Evolutionary conservation across 23 tunicate species (phyloP), one percentile per base, ranked within the genome.

Genomic region (Corella eumyota): DNA sequence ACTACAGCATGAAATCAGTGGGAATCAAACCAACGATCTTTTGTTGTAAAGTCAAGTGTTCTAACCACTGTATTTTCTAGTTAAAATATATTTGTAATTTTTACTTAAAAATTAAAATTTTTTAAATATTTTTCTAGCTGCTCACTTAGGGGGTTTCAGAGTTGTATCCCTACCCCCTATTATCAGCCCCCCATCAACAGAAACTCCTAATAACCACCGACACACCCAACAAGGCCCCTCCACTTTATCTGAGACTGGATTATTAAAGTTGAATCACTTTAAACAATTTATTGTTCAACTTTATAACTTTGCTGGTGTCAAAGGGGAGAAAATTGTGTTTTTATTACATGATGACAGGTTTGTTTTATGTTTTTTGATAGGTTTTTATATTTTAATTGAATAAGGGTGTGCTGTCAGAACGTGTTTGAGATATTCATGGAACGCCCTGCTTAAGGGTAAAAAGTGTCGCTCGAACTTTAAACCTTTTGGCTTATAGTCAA

Each of bases 261-360:
- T 50, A 24, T 50, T 51, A 15, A 59, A 66, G 19, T 61, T 85
- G 26, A 25, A 21, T 3, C 95, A 85, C 56, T 75, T 85, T 74
- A 85, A 77, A 46, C 37, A 65, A 30, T 48, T 65, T 66, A 49
- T 85, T 33, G 85, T 85, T n/a, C 69, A 70, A 40, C 55, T 77
- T 36, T 85, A 77, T 60, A 77, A 77, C 66, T 61, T 65, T 17
- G 81, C 85, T 37, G 95, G 95, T 9, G 85, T 85, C 28, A 85
- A 77, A 71, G 80, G 85, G 37, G 79, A 85, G 36, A 85, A 85
- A 57, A 49, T 85, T 51, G 66, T 85, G 22, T 71, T 85, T 40
- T 29, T 77, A 13, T 40, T 85, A 33, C 79, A 69, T 46, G 95
- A 85, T 60, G 85, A 77, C 70, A 77, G 66, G 95, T 85, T 33